Evolutionary conservation across 2,888 invertebrate genomes (phyloP).

Genomic region (Pachymerium ferrugineum): DNA sequence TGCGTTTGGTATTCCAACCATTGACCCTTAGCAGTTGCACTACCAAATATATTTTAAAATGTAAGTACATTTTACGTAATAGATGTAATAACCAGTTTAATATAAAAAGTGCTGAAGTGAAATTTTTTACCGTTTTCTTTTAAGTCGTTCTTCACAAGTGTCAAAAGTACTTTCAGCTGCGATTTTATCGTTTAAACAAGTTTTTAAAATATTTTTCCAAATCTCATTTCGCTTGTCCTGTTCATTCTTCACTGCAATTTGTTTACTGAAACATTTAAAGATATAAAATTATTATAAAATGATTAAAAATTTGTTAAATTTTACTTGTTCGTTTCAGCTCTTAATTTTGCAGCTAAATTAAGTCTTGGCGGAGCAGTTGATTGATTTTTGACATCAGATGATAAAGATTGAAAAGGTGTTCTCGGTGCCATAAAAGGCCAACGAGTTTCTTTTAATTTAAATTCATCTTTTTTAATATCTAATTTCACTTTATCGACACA

Average conservation of each 20-base stretch:
- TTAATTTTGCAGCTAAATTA: slow-evolving; percentile 11
- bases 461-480: neutral
- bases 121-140: neutral
- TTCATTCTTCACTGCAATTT: neutral
- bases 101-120: too few relatives aligned
- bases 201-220: neutral
- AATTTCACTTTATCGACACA: neutral
- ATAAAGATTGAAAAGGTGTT: neutral
- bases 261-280: neutral
- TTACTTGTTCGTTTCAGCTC: neutral
- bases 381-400: neutral
- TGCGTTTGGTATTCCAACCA: neutral
- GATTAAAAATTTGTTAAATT: neutral
- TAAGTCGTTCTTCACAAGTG: neutral
- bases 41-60: slow-evolving; percentile 25
- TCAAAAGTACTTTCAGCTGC: neutral
- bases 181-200: neutral
- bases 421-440: slow-evolving; percentile 16
- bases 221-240: neutral
- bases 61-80: too few relatives aligned
- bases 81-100: too few relatives aligned
- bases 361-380: neutral
- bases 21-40: slow-evolving; percentile 29
- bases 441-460: neutral
- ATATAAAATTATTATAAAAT: neutral